Base-by-base conservation (phyloP, 1,140 invertebrate genomes). In the Drosophila melanica region DNA sequence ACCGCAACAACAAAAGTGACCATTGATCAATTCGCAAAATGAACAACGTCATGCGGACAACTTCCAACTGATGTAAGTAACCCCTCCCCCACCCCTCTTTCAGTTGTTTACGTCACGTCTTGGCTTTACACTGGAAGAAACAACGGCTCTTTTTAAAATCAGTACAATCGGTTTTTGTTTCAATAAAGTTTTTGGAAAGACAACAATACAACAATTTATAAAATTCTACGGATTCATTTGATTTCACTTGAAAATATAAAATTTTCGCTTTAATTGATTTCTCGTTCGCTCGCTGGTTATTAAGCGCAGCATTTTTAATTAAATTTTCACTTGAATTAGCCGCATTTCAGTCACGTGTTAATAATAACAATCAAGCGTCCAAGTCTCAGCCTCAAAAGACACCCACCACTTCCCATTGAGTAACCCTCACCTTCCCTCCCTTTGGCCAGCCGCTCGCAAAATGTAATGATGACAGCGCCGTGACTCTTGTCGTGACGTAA, bases 291-390 rank as follows among this genome's bases (percentile, higher is more conserved):
- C 20, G 53, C 45, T 55, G 58, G 63, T 78, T 87, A 87, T 86
- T n/a, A 81, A 71, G 71, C 60, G 72, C 59, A 65, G 42, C 77
- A 75, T 86, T 87, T 89, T 82, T 89, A 89, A 89, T 89, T 87
- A 87, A 87, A 89, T 87, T 87, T 70, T 89, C 76, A 72, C 84
- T 68, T 71, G 79, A 86, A 86, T 86, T 86, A 81, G 82, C 84
- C 76, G 48, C 79, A 70, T 74, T 79, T 77, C 72, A 77, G 82
- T 82, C 82, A 89, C 82, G 82, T 86, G 82, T 79, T 89, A 89
- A 87, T 87, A 89, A 89, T 89, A 86, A 89, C 85, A 87, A 87
- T 89, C 82, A 87, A 87, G 79, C 64, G 79, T 69, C 62, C 58
- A 65, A 44, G 37, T 55, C 53, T 33, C 20, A 30, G 20, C 33